Conservation (phyloP, 92 coral and sea anemone genomes). For the Blastomussa wellsi region DNA sequence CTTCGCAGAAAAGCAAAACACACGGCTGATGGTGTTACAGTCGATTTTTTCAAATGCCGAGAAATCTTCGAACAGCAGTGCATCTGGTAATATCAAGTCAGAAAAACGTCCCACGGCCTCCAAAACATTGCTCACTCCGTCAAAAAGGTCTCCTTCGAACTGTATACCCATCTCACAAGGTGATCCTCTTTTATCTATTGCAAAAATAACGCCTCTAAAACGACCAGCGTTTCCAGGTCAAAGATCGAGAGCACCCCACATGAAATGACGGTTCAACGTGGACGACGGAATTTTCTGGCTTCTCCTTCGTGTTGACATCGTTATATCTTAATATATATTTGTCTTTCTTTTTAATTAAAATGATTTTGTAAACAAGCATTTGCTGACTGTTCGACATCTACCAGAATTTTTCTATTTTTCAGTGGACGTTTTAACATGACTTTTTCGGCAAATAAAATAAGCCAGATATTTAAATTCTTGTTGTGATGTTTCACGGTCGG, state of each 20-base stretch:
- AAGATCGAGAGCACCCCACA: neutral
- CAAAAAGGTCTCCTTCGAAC: neutral
- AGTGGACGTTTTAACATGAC: neutral
- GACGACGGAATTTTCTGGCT: neutral
- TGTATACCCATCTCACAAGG: neutral
- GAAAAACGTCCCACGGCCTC: neutral
- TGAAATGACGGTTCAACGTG: neutral
- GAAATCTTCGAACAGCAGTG: neutral
- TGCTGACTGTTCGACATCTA: neutral
- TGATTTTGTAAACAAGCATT: neutral
- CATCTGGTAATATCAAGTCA: neutral
- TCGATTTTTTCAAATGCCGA: neutral
- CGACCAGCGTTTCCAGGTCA: slow-evolving; percentile 25
- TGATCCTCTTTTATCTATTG: slow-evolving; percentile 15
- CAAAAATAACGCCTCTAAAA: slow-evolving; percentile 23
- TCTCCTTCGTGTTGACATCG: neutral
- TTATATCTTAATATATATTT: too few relatives aligned
- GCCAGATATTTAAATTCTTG: neutral
- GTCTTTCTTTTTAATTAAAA: neutral
- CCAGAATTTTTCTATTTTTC: neutral
- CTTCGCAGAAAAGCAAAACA: neutral
- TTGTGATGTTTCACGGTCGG: neutral
- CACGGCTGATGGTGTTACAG: neutral
- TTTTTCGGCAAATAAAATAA: neutral
- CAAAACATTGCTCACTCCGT: neutral